Evolutionary conservation across 2,797 vertebrate species (phyloP), one percentile per base, ranked within the genome.

Genomic region (Lemur catta): DNA sequence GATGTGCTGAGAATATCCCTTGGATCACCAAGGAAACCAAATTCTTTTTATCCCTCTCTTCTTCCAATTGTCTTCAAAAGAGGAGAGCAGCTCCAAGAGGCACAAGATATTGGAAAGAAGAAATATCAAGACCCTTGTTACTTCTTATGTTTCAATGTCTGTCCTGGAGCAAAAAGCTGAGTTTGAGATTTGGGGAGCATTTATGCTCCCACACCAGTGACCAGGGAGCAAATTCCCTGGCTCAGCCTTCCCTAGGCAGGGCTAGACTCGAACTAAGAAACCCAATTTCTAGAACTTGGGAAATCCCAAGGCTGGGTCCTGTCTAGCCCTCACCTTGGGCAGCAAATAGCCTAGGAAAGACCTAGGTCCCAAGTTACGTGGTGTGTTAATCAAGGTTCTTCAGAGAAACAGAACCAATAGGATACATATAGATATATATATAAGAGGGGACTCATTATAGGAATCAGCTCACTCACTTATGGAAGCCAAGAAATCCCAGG

Each of bases 281-380:
- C 8, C 3, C 15, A 38, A 33, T 17, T 41, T 41, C 55, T 79
- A 35, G 15, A 74, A 59, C 33, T 72, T 89, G 86, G 65, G 55
- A 85, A 65, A 75, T 59, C 13, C 69, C 52, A 35, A 75, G 52
- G 41, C 17, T 71, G 35, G 35, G 2, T 81, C 55, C 65, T 75
- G 6, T 38, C 67, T 90, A 59, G 5, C 22, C 22, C 4, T 90
- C 48, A 41, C 55, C 15, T n/a, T 41, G 15, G 30, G 4, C 48
- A 89, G 33, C 26, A 71, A 96, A 57, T 20, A 65, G 43, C 35
- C 78, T 33, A 18, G 50, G 71, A 86, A 96, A 95, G 69, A 79
- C 43, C 4, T 6, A 57, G 28, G 46, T 33, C 20, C 59, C 28
- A 88, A 72, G 48, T 89, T 48, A 79, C 74, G 50, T 55, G 7